Base-by-base conservation (phyloP, 2,797 vertebrate genomes). In the Phaenicophaeus curvirostris region DNA sequence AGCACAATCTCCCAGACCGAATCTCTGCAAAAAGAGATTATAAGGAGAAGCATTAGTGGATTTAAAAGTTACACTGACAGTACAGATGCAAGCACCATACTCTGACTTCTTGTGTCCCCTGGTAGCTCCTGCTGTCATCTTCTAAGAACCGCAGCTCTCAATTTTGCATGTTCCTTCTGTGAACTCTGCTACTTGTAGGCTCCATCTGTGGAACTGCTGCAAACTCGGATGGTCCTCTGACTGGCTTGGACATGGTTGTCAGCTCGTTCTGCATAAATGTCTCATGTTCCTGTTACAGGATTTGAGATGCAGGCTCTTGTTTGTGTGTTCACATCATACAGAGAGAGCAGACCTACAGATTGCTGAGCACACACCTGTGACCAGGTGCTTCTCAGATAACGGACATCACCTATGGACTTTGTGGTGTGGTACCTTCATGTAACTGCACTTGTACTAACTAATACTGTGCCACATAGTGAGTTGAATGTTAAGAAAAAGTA, bases 1-100 rank as follows among this genome's bases (percentile, higher is more conserved):
- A 59, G 51, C 69, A 80, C 72, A 89, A 23, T 92, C 55, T 94
- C 51, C 65, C n/a, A 25, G 31, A 28, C 44, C 63, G 91, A 77
- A 75, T 90, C 68, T 54, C 71, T 62, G 50, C 24, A 55, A 25
- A 76, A 76, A 95, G 39, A 65, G 54, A 92, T 95, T 93, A 71
- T 53, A 76, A 93, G 15, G 28, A 62, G 80, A 68, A 23, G 37
- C 41, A 67, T 91, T 94, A 94, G 68, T 84, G 61, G 69, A 55
- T 95, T 90, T 85, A 57, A 35, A 89, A 84, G 31, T 92, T 93
- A n/a, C 10, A 33, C 11, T 90, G 61, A 39, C 27, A 44, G 25
- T 90, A 66, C 54, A 88, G 83, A 77, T 92, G 44, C 39, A 67
- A 44, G 33, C 44, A 65, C 23, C 17, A n/a, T 9, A 4, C 30